Base-by-base conservation (phyloP, 2,888 invertebrate species). In the Gasteruption jaculator region DNA sequence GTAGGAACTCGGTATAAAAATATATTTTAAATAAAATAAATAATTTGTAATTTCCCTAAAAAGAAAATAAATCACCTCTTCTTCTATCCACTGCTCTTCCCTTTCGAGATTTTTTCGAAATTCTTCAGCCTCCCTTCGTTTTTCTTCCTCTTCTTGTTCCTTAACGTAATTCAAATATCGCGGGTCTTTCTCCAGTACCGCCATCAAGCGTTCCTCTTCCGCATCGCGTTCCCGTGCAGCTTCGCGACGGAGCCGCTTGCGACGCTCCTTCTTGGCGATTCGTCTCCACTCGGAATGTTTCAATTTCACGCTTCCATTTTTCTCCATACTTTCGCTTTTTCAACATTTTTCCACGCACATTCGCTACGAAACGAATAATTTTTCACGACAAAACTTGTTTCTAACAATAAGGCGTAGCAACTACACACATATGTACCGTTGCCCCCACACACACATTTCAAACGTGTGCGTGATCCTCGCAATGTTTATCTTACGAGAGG, bases 271-370 rank as follows among this genome's bases (percentile, higher is more conserved):
- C 71, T 88, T 90, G 0, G 79, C 84, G 46, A 78, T 57, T 71
- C 81, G 82, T 54, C 90, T 78, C 86, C 88, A 88, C 62, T 79
- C 75, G 58, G 76, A 77, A 68, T 83, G 83, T n/a, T n/a, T n/a
- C n/a, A n/a, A n/a, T n/a, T n/a, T n/a, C n/a, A n/a, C n/a, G n/a
- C n/a, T n/a, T n/a, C n/a, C n/a, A n/a, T n/a, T n/a, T n/a, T n/a
- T n/a, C n/a, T n/a, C n/a, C n/a, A n/a, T n/a, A n/a, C 24, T 24
- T 27, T 36, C 27, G 22, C 21, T 21, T 38, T 44, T n/a, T 30
- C 21, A 29, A 45, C 45, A 44, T 45, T 48, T 34, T 25, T 43
- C 14, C 5, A 20, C 22, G 24, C 24, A 3, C 32, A 37, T 36
- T 35, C 18, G 11, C 11, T 6, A 10, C 19, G 14, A 30, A 38